Conservation (phyloP, 2,113 vertebrate species). For the Odontesthes bonariensis region DNA sequence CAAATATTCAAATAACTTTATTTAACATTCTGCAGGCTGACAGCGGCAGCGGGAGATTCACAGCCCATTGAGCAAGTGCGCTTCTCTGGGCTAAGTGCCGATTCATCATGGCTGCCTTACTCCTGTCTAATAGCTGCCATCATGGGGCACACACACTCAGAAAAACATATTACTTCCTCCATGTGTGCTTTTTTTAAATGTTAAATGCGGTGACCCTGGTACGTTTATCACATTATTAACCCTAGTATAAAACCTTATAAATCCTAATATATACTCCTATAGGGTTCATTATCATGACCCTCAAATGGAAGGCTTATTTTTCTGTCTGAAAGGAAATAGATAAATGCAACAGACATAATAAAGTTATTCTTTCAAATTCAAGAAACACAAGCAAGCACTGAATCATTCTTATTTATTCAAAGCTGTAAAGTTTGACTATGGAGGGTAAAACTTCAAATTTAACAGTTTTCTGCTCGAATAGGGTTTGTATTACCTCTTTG, state of each 20-base stretch:
- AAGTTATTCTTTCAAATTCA: not conserved
- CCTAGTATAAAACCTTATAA: constrained; percentile 41
- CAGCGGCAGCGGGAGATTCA: constrained; percentile 79
- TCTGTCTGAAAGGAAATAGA: not conserved
- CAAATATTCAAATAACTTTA: constrained; percentile 88
- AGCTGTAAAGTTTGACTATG: constrained; percentile 21
- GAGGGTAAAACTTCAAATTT: constrained; percentile 12
- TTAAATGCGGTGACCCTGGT: constrained; percentile 49
- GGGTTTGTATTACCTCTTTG: constrained; percentile 52
- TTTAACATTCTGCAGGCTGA: constrained; percentile 82
- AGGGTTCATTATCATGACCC: constrained; percentile 40
- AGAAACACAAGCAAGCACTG: not conserved
- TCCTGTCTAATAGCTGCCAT: constrained; percentile 80
- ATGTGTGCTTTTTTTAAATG: constrained; percentile 52
- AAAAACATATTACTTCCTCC: constrained; percentile 40
- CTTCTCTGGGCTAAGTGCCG: constrained; percentile 78
- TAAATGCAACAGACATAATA: constrained; percentile 8
- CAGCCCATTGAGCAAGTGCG: constrained; percentile 81
- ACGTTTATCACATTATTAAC: constrained; percentile 62
- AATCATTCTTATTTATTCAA: constrained; percentile 13
- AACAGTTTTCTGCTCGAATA: constrained; percentile 21
- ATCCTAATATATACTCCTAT: constrained; percentile 14
- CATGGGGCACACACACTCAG: constrained; percentile 48
- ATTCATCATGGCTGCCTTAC: constrained; percentile 83
- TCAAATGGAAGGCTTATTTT: constrained; percentile 1